phyloP scores from a whole-genome alignment of 1,140 invertebrate genomes.

The Cyclina sinensis region DNA sequence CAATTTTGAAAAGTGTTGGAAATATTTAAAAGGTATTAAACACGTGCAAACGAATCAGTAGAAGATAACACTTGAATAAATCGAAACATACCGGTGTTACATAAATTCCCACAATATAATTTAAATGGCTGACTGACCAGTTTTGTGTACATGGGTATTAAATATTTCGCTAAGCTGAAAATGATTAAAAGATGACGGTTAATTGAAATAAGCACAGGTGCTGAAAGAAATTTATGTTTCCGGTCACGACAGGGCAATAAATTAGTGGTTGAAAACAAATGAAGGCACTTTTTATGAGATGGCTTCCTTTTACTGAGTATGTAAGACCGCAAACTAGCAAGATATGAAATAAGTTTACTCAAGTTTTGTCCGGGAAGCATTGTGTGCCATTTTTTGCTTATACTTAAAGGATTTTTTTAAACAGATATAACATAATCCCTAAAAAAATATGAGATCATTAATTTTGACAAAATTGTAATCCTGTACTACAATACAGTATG shows the following conservation, averaged over 20 bases:
- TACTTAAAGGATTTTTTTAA: too few species aligned
- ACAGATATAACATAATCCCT: too few species aligned
- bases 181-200: neutral
- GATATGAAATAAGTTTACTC: too few species aligned
- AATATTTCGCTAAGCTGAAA: constrained; percentile 36
- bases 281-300: too few species aligned
- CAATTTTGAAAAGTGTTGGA: constrained; percentile 7
- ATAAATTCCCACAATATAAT: constrained; percentile 45
- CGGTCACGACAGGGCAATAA: neutral
- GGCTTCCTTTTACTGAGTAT: too few species aligned
- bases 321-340: too few species aligned
- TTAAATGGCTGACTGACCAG: constrained; percentile 32
- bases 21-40: constrained; percentile 46
- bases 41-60: constrained; percentile 42
- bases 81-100: constrained; percentile 12
- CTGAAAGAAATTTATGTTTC: constrained; percentile 41
- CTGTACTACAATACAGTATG: too few species aligned
- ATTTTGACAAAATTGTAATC: too few species aligned
- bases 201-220: constrained; percentile 35
- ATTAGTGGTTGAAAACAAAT: too few species aligned
- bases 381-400: too few species aligned
- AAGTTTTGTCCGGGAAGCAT: too few species aligned
- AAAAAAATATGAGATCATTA: too few species aligned
- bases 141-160: constrained; percentile 22
- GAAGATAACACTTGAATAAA: constrained; percentile 36